Percentiles rank a stretch among this genome's conserved stretches.
phyloP scores from a whole-genome alignment of 2,888 invertebrate genomes.

The Lepidocyrtinus sp. region DNA sequence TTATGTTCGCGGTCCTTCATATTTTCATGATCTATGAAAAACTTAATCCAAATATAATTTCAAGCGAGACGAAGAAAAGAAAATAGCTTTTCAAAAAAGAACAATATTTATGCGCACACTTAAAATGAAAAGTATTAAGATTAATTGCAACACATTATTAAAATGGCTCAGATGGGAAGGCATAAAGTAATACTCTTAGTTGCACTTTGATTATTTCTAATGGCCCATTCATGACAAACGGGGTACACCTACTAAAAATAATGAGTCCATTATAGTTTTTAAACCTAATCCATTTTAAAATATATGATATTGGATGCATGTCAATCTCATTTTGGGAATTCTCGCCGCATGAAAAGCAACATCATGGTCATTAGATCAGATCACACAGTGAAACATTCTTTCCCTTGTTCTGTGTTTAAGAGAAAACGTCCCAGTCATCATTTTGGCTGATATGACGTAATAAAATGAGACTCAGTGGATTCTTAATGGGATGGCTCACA shows the following conservation, averaged over 20 bases:
- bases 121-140: background rate
- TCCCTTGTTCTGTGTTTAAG: too few species aligned
- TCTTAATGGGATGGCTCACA: constrained; percentile 60
- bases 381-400: background rate
- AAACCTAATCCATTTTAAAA: constrained; percentile 12
- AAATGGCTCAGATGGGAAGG: background rate
- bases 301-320: constrained; percentile 24
- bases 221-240: background rate
- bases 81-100: too few species aligned
- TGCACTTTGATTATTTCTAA: background rate
- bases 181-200: too few species aligned
- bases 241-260: constrained; percentile 7
- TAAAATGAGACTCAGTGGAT: constrained; percentile 61
- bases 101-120: background rate
- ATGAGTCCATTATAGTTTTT: background rate
- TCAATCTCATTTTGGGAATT: constrained; percentile 41
- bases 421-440: constrained; percentile 22
- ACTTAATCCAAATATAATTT: too few species aligned
- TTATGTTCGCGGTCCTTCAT: background rate
- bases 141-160: constrained; percentile 16
- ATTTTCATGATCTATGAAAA: background rate
- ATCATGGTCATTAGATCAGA: constrained; percentile 30
- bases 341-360: too few species aligned
- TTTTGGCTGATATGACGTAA: constrained; percentile 35
- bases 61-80: background rate